phyloP scores from a whole-genome alignment of 2,888 invertebrate genomes.

The Orchestes rusci region DNA sequence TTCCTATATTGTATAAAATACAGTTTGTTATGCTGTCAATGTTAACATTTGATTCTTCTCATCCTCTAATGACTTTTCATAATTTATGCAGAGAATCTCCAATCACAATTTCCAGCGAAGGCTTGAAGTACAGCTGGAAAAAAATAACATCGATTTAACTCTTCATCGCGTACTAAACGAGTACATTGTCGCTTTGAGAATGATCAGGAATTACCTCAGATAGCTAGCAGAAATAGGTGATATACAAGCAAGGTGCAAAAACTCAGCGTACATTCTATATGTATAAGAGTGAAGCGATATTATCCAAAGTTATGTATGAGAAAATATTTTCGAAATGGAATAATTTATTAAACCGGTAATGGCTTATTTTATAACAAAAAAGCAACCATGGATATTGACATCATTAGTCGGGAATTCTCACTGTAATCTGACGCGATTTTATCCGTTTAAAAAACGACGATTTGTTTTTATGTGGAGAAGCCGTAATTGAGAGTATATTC shows the following conservation, averaged over 20 bases:
- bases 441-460: constrained; percentile 33
- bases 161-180: no score
- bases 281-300: constrained; percentile 33
- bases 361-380: constrained; percentile 36
- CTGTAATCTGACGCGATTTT: constrained; percentile 32
- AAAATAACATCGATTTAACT: no score
- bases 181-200: no score
- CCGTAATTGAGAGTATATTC: constrained; percentile 30
- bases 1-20: no score
- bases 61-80: no score
- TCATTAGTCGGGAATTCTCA: constrained; percentile 36
- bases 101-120: no score
- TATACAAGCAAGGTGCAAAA: not conserved
- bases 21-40: no score
- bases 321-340: constrained; percentile 34
- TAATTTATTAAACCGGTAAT: constrained; percentile 38
- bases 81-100: no score
- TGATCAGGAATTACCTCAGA: no score
- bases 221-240: constrained; percentile 3
- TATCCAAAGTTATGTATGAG: constrained; percentile 36
- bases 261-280: constrained; percentile 2
- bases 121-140: no score
- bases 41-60: no score
- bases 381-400: constrained; percentile 36
- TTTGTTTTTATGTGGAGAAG: constrained; percentile 32